Base-by-base conservation (phyloP, 2,113 vertebrate species). In the Sialia sialis region DNA sequence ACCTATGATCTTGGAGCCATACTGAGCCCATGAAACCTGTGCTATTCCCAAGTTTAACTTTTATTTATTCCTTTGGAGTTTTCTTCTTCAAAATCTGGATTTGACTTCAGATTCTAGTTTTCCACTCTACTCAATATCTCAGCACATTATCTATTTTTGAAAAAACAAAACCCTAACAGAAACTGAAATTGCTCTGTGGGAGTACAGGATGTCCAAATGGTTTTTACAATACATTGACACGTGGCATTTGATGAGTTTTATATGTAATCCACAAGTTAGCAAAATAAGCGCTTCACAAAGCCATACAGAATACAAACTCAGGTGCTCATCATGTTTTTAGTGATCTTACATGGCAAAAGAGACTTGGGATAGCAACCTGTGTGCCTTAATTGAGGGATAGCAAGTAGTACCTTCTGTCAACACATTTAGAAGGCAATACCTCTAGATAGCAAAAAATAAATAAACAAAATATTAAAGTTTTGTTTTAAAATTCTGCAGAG, bases 101-200 rank as follows among this genome's bases (percentile, higher is more conserved):
- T 48, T 95, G 75, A 90, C 59, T 93, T 93, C 79, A 86, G 90
- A 86, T 78, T 51, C 36, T n/a, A 51, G 67, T 76, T 72, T 89
- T 72, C 74, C 67, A 73, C 49, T 81, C n/a, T 52, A 64, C 21
- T 93, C 77, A 80, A 2, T 83, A 83, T 67, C 56, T 77, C 70
- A 94, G 69, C 26, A 54, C 21, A 70, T 41, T 46, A n/a, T 30
- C 79, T 94, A 74, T 90, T 95, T 94, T 63, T 72, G 75, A 84
- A 91, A 59, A 46, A 74, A 88, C 63, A 70, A 93, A 79, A 85
- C 46, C 22, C 46, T n/a, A 80, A 17, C 27, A 94, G 49, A 91
- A 89, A 86, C 56, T 41, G 55, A 67, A 88, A 67, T 41, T 78
- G 55, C 87, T 95, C 75, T 78, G 90, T 81, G 48, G 82, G 64